A percentile compares a stretch with the other conserved stretches of the same genome.
phyloP scores from a whole-genome alignment of 2,113 vertebrate species.

The Brienomyrus brachyistius region DNA sequence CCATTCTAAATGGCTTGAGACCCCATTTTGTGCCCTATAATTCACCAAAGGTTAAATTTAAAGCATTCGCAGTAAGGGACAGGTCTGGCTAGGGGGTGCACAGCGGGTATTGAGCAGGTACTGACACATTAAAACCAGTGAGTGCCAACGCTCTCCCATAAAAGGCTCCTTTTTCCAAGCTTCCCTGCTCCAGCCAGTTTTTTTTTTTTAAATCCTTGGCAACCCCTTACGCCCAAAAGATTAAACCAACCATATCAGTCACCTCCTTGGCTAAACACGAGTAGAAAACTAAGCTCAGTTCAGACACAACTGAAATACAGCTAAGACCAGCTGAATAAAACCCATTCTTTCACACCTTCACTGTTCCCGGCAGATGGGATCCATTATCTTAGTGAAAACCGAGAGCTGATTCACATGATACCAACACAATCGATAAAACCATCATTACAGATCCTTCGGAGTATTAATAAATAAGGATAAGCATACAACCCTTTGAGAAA shows the following conservation, averaged over 20 bases:
- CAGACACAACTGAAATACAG: neutral
- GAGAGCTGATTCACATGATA: neutral
- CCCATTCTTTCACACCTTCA: neutral
- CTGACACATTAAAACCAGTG: constrained; percentile 24
- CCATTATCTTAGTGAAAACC: neutral
- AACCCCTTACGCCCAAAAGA: constrained; percentile 30
- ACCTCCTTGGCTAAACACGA: constrained; percentile 14
- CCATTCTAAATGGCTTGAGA: constrained; percentile 23
- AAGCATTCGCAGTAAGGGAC: constrained; percentile 3
- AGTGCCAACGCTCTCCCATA: constrained; percentile 27
- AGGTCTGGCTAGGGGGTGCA: constrained; percentile 15
- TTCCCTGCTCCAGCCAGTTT: constrained; percentile 37
- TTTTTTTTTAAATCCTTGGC: constrained; percentile 41
- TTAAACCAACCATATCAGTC: constrained; percentile 37
- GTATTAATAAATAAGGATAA: neutral
- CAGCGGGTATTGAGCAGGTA: constrained; percentile 43
- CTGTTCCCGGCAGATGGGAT: neutral
- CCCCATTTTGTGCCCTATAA: constrained; percentile 37
- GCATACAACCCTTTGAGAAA: neutral
- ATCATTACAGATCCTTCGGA: neutral
- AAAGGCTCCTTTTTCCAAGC: constrained; percentile 39
- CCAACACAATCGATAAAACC: neutral
- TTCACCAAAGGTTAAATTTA: constrained; percentile 42
- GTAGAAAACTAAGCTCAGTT: constrained; percentile 18
- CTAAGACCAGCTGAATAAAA: neutral